Evolutionary conservation across 2,113 vertebrate species (phyloP), one percentile per base, ranked within the genome.

Genomic region (Caranx melampygus): DNA sequence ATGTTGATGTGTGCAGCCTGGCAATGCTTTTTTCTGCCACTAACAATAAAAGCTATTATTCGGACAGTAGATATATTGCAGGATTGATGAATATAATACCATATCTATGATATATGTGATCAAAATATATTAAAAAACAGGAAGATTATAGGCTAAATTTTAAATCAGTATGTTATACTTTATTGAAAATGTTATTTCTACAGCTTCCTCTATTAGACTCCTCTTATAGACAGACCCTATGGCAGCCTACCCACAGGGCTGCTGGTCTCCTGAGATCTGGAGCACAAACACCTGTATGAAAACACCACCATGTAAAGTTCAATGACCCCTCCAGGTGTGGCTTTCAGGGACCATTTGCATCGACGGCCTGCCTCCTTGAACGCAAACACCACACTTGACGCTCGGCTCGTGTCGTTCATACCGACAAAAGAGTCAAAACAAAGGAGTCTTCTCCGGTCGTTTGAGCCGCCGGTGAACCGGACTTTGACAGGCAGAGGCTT

Each of bases 311-410:
- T 55, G 4, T n/a, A 58, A 61, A 91, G 92, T 91, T 93, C 89
- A 91, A 75, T 92, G 91, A 93, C 87, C 92, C 71, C 75, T 52
- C 20, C 76, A 86, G 91, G 91, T 87, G 93, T 90, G 92, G 84
- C 83, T 33, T 33, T 2, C 20, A 11, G 6, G 3, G 26, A 40
- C 66, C 2, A 66, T 82, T 78, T 85, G 54, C 85, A 79, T 83
- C 13, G 37, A 33, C 42, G 31, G 77, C 40, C 40, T 33, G 61
- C 71, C n/a, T 31, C 12, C 3, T 26, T 26, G 0, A 6, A 14
- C 42, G 42, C 61, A 3, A 49, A 1, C 31, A 4, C 52, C 59
- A 49, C 79, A 68, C 59, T 75, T 59, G 35, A 20, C 59, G 47
- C 72, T 6, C 6, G 6, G 54, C 62, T 35, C 0, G 60, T 0